Evolutionary conservation across 2,797 vertebrate genomes (phyloP), one percentile per base, ranked within the genome.

Genomic region (Esox masquinongy): DNA sequence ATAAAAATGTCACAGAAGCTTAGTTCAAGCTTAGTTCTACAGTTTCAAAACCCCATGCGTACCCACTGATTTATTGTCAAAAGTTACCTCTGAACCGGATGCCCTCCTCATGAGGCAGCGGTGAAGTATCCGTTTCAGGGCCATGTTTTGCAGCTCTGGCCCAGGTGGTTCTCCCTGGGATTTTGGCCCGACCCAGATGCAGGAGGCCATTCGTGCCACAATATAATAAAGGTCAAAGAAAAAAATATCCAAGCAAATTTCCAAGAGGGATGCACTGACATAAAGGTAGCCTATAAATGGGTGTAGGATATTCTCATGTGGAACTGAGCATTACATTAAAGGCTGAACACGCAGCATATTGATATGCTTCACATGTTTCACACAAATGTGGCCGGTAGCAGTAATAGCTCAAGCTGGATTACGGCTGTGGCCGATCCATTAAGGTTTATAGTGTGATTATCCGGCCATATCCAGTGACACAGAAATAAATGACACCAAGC

Each of bases 401-500:
- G 77, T 73, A 75, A 75, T 80, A 74, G 24, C 73, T 75, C 77
- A 19, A 1, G 26, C 19, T 12, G n/a, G 34, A 68, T 68, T 22
- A 29, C 17, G 22, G 26, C 29, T 19, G 64, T 31, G 64, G 64
- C 64, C 75, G 75, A 83, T 34, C 26, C 31, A 67, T 67, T 67
- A 83, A 73, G 83, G 79, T 80, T 78, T 82, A 82, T 73, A 77
- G 74, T 80, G 72, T 64, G 64, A 80, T 82, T 83, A 79, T 50
- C 78, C 68, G 75, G 80, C 83, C 76, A 8, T 87, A 89, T 87
- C 84, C 87, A 84, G 85, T 70, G 82, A 69, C 66, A 69, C 63
- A 84, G 83, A 85, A 89, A 89, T 90, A 87, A 89, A 90, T 90
- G 82, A 83, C 83, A 84, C 80, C 84, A 80, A 82, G 56, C 86